Evolutionary conservation across 2,888 invertebrate genomes (phyloP).

Genomic region (Cistogaster globosa): DNA sequence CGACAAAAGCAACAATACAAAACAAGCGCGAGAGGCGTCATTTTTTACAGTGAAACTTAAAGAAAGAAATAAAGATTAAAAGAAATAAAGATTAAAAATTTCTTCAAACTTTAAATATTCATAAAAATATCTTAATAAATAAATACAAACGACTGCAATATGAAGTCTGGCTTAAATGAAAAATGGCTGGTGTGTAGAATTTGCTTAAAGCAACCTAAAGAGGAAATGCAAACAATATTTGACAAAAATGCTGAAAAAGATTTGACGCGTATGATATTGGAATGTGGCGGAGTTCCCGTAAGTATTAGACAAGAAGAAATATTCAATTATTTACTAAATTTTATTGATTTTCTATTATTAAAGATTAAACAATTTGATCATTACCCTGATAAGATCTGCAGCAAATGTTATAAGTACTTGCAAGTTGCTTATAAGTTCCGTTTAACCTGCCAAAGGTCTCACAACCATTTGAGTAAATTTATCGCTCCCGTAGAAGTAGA

Average conservation of each 20-base stretch:
- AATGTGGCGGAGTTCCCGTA: slow-evolving; percentile 81
- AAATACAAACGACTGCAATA: slow-evolving; percentile 59
- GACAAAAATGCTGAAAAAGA: slow-evolving; percentile 78
- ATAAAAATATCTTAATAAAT: neutral
- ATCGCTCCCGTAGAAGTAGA: slow-evolving; percentile 80
- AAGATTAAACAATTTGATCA: slow-evolving; percentile 80
- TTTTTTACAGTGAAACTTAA: slow-evolving; percentile 50
- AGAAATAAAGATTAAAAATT: slow-evolving; percentile 19
- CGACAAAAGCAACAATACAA: slow-evolving; percentile 52
- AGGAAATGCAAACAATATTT: slow-evolving; percentile 78
- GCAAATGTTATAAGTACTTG: slow-evolving; percentile 76
- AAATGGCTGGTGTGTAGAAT: slow-evolving; percentile 80
- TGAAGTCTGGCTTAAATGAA: slow-evolving; percentile 76
- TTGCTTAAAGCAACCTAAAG: slow-evolving; percentile 79
- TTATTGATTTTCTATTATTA: slow-evolving; percentile 9
- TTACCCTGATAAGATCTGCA: slow-evolving; percentile 80
- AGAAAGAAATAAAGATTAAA: slow-evolving; percentile 36
- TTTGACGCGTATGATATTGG: slow-evolving; percentile 79
- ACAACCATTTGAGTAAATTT: slow-evolving; percentile 79
- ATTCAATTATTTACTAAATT: neutral
- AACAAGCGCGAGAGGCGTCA: slow-evolving; percentile 65
- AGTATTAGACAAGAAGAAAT: slow-evolving; percentile 57
- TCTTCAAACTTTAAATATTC: neutral
- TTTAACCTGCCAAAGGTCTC: slow-evolving; percentile 78
- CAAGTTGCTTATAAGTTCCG: slow-evolving; percentile 78